Evolutionary conservation across 2,113 vertebrate genomes (phyloP), one percentile per base, ranked within the genome.

Genomic region (Azemiops feae): DNA sequence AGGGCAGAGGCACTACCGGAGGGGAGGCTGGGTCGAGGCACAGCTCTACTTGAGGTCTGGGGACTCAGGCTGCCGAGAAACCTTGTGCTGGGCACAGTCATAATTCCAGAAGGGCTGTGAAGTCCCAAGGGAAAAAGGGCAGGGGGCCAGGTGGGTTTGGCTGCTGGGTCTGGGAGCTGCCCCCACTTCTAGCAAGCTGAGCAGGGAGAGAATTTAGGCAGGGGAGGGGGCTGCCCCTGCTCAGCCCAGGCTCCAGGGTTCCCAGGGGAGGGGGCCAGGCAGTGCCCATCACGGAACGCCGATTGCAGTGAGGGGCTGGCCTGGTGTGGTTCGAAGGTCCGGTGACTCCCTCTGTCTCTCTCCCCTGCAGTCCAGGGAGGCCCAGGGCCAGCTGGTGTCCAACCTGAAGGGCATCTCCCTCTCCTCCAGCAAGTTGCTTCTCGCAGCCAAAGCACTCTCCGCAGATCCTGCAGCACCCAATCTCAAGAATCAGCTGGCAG

Each of bases 341-440:
- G 43, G 0, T 94, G 69, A 91, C 53, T 11, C 27, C 27, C 23
- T 25, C 89, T 43, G 47, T 74, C 85, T 47, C 47, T 43, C 93
- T 30, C 0, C 60, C 8, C 93, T 94, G 9, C 96, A 99, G 99
- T 98, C 98, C 92, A 99, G 98, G 88, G 99, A 99, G 93, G 99
- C 99, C 94, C 98, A 98, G 92, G 98, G 98, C 0, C 99, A 99
- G 96, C 99, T 99, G 85, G 98, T 99, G 86, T 99, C 98, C 16
- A 99, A 99, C 97, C 97, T 99, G 96, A 99, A 99, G 98, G 99
- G 99, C 81, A 99, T 99, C 97, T 99, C 99, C 95, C 99, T 99
- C 98, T 99, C 99, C 39, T 99, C 99, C 93, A 99, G 99, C 97
- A 99, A 99, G 96, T 98, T 99, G 54, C 97, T 99, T 39, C 96